These are phyloP conservation scores for Pontoporia blainvillei DNA, from an alignment of 2,113 vertebrate genomes.

Conservation along the genomic window DNA sequence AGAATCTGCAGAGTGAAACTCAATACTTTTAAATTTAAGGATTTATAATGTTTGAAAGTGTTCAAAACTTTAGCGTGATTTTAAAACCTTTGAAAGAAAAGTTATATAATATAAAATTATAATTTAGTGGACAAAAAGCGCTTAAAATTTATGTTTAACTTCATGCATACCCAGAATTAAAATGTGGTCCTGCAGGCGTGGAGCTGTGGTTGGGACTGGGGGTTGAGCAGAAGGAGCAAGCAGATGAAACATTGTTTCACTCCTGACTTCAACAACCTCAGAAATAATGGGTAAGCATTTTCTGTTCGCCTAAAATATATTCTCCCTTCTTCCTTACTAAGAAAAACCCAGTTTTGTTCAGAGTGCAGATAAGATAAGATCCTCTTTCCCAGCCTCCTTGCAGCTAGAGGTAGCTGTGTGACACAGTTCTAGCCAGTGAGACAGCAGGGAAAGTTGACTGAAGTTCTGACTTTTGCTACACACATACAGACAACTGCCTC, in stretches of 20 bases:
- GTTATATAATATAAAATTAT: neutral
- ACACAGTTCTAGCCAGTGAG: neutral
- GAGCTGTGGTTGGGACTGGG: neutral
- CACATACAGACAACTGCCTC: too few species aligned
- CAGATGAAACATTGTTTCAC: neutral
- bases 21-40: neutral
- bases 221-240: accelerated
- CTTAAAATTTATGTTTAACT: neutral
- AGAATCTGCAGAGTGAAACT: neutral
- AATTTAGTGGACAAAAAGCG: neutral
- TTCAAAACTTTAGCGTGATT: neutral
- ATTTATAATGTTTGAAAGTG: neutral
- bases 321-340: neutral
- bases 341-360: neutral
- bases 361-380: too few species aligned
- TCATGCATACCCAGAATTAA: neutral
- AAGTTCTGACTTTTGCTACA: neutral
- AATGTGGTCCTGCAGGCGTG: too few species aligned
- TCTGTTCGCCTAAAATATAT: neutral
- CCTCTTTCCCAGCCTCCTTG: neutral
- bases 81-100: constrained; percentile 14
- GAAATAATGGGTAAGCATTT: neutral
- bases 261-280: neutral
- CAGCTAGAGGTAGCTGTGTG: neutral
- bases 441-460: neutral